phyloP scores from a whole-genome alignment of 2,797 vertebrate species.

The Galago senegalensis region DNA sequence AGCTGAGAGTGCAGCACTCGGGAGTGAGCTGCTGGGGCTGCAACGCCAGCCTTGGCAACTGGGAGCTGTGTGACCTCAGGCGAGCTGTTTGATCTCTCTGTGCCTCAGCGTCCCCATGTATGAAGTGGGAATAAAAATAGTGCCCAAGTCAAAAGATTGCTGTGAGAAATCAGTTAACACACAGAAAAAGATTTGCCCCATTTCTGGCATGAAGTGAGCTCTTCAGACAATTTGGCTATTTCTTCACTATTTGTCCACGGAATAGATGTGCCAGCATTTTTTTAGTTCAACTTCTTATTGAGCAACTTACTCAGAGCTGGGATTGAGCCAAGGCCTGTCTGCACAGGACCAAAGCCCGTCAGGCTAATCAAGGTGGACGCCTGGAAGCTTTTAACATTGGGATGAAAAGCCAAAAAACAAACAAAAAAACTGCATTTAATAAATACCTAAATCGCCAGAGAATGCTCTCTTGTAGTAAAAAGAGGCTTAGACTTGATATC shows the following conservation, averaged over 20 bases:
- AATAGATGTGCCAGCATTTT: not conserved
- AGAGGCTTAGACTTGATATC: not conserved
- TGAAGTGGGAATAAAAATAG: not conserved
- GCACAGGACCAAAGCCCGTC: not conserved
- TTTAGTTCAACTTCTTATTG: not conserved
- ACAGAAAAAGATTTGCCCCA: too few species aligned
- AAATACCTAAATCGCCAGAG: not conserved
- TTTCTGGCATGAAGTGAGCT: not conserved
- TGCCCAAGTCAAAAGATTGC: not conserved
- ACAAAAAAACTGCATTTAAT: not conserved
- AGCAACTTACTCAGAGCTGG: not conserved
- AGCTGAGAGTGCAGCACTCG: too few species aligned
- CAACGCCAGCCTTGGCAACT: not conserved
- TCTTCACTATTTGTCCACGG: not conserved
- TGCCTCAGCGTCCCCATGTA: not conserved
- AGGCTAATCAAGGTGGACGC: not conserved
- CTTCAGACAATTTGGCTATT: not conserved
- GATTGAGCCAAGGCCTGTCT: not conserved
- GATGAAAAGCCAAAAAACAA: not conserved
- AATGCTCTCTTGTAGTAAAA: not conserved
- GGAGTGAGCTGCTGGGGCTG: not conserved
- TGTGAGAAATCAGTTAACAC: not conserved
- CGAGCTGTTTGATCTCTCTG: not conserved
- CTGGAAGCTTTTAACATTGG: too few species aligned
- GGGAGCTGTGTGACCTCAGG: not conserved